Base-by-base conservation (phyloP, 2,113 vertebrate species). In the Arenaria interpres region DNA sequence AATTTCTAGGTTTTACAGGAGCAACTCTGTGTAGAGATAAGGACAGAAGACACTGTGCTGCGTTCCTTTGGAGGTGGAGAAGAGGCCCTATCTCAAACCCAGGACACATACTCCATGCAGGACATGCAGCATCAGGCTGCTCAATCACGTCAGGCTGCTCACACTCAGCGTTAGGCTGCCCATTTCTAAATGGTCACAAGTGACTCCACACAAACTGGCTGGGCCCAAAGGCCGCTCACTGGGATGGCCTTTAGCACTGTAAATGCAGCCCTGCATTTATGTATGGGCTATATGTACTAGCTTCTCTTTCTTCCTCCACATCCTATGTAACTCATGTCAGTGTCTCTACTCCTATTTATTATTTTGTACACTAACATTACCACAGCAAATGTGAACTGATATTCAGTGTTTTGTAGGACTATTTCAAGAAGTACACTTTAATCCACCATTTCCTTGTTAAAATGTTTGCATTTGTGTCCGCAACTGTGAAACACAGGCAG, bases 231-330 rank as follows among this genome's bases (percentile, higher is more conserved):
- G 15, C 15, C 22, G 17, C 41, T 66, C 64, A 23, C 35, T 8
- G 66, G 24, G 14, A n/a, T n/a, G 27, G n/a, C 24, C 50, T n/a
- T 37, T n/a, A 9, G 39, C 54, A 59, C 23, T 14, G 27, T 33
- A 77, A 69, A 59, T 45, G 35, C 39, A 82, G 54, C 11, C 39
- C n/a, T n/a, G n/a, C n/a, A n/a, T n/a, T n/a, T n/a, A n/a, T n/a
- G n/a, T n/a, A n/a, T n/a, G n/a, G n/a, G n/a, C n/a, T 43, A 0
- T 4, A 30, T 3, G 7, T 41, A 33, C 33, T n/a, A 30, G 19
- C 22, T 86, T 69, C 32, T 74, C 27, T n/a, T 60, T 53, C n/a
- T n/a, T 71, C 43, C 35, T 84, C 35, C 23, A 35, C 41, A 62
- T 41, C 33, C 56, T 43, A 19, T 4, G 3, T 21, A 76, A 69